These are phyloP conservation scores for Hymenopus coronatus DNA, from an alignment of 2,888 invertebrate genomes.

Conservation along the genomic window DNA sequence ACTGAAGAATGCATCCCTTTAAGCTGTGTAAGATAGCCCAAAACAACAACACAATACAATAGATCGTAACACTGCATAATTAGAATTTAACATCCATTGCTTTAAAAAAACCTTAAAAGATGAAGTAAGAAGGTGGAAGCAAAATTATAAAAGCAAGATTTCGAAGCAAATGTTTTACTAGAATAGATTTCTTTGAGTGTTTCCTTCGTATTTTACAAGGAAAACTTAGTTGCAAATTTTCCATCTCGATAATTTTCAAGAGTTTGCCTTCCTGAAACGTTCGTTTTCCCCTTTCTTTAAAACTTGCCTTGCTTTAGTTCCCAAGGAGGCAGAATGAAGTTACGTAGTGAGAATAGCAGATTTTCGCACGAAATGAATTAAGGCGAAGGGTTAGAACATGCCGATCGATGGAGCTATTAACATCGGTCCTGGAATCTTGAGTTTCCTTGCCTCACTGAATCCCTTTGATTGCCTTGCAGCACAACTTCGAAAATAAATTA, in stretches of 20 bases:
- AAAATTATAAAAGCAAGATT: not conserved
- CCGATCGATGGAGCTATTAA: not conserved
- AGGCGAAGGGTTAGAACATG: not conserved
- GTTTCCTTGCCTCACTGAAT: not conserved
- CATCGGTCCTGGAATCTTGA: not conserved
- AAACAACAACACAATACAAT: too few relatives aligned
- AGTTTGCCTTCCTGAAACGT: not conserved
- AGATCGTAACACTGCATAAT: too few relatives aligned
- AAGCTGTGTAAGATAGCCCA: too few relatives aligned
- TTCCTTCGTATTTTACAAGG: not conserved
- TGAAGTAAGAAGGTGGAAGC: too few relatives aligned
- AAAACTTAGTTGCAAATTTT: not conserved
- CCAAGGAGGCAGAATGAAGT: not conserved
- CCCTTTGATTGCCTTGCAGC: not conserved
- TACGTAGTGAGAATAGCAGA: not conserved
- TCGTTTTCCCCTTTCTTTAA: not conserved
- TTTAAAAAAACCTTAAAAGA: too few relatives aligned
- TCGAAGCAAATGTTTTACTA: not conserved
- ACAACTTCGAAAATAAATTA: not conserved
- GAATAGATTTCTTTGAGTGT: not conserved
- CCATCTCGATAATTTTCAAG: not conserved
- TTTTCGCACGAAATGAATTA: constrained; percentile 2
- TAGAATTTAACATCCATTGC: too few relatives aligned
- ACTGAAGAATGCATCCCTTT: too few relatives aligned
- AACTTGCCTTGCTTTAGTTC: not conserved